Conservation (phyloP, 2,888 invertebrate species). For the Phengaris arion region DNA sequence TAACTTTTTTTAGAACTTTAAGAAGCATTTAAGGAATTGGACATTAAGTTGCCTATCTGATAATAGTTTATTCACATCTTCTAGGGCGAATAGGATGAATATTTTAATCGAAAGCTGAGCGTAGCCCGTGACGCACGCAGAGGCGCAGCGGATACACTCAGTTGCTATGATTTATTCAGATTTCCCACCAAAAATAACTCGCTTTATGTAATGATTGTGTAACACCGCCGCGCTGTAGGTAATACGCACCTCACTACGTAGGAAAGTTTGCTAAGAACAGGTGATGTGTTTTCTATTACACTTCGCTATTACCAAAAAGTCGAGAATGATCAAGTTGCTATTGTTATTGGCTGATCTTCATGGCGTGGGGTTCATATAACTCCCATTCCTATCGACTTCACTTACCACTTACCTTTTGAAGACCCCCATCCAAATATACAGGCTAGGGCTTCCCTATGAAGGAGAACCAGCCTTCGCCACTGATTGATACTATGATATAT, state of each 20-base stretch:
- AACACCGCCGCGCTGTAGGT: slow-evolving; percentile 29
- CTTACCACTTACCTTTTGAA: too few species aligned
- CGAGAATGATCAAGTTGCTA: too few species aligned
- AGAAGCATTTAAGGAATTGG: not conserved
- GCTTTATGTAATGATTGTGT: slow-evolving; percentile 33
- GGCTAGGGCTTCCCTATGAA: too few species aligned
- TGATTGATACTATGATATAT: too few species aligned
- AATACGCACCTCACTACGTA: too few species aligned
- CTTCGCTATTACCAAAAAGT: not conserved
- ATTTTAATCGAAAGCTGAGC: not conserved
- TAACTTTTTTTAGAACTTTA: too few species aligned
- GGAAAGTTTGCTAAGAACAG: not conserved
- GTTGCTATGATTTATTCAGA: slow-evolving; percentile 39
- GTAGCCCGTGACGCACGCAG: slow-evolving; percentile 33
- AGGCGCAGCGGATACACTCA: slow-evolving; percentile 34
- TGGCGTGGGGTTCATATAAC: too few species aligned
- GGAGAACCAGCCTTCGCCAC: too few species aligned
- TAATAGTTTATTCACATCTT: not conserved
- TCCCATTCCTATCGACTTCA: too few species aligned
- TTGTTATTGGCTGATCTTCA: too few species aligned
- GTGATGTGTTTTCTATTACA: not conserved
- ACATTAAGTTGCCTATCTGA: not conserved
- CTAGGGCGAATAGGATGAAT: slow-evolving; percentile 1
- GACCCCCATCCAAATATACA: too few species aligned
- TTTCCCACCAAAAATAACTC: slow-evolving; percentile 37